Evolutionary conservation across 2,113 vertebrate genomes (phyloP).

Genomic region (Galemys pyrenaicus): DNA sequence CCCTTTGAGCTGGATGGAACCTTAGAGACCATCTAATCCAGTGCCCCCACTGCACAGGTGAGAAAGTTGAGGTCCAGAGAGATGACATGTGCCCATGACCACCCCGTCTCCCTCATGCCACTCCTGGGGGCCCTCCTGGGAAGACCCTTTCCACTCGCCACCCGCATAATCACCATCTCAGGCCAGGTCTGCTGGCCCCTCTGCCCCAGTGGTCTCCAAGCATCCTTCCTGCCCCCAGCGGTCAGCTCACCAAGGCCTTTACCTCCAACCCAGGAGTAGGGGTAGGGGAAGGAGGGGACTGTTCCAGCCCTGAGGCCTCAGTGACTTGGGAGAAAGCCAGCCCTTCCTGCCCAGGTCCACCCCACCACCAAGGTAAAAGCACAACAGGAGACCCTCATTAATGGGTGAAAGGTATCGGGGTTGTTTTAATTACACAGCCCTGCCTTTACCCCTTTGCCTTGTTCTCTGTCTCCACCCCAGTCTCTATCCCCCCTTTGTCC

Average conservation of each 20-base stretch:
- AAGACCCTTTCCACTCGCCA: not conserved
- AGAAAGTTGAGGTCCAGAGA: slow-evolving; percentile 23
- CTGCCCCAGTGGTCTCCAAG: not conserved
- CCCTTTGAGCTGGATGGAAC: not conserved
- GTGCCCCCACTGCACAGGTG: not conserved
- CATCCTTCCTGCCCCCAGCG: not conserved
- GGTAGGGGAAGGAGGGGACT: not conserved
- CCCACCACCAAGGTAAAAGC: slow-evolving; percentile 74
- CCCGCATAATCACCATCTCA: not conserved
- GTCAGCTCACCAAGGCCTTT: slow-evolving; percentile 35
- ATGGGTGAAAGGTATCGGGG: slow-evolving; percentile 59
- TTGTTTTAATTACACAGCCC: slow-evolving; percentile 51
- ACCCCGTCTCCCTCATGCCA: not conserved
- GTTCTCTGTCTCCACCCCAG: slow-evolving; percentile 72
- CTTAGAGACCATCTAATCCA: not conserved
- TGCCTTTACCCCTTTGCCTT: slow-evolving; percentile 70
- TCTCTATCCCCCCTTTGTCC: slow-evolving; percentile 32
- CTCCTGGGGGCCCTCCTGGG: not conserved
- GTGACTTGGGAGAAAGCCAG: slow-evolving; percentile 56
- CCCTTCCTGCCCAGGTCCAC: not conserved
- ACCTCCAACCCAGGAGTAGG: not conserved
- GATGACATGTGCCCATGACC: not conserved
- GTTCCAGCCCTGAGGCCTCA: slow-evolving; percentile 23
- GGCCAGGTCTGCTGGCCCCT: not conserved
- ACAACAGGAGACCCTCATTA: slow-evolving; percentile 76